Base-by-base conservation (phyloP, 1,140 invertebrate genomes). In the Penaeus chinensis region DNA sequence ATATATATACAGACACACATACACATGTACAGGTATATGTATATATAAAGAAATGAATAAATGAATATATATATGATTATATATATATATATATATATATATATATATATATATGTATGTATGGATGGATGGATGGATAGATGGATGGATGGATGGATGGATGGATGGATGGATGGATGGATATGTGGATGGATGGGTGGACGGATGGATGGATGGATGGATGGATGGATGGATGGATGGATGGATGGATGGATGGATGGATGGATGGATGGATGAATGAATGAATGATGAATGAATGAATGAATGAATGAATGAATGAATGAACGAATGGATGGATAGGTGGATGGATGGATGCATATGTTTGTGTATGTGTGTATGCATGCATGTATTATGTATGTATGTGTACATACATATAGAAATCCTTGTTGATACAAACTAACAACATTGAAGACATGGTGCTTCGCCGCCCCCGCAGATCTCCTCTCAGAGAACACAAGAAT, bases 401-500 rank as follows among this genome's bases (percentile, higher is more conserved):
- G 32, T 20, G 18, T 71, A 71, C 32, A 71, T 13, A 71, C 32
- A 71, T 71, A 71, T 19, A 71, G n/a, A 71, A 24, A 22, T 71
- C 1, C 66, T 24, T 71, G 10, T 54, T 54, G 54, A 54, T 54
- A 54, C 54, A 54, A 54, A 54, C 54, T 54, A 54, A 54, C 54
- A 54, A 54, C 11, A 54, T 8, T 54, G 54, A 54, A 54, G 32
- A 71, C 66, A 32, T 71, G 71, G 42, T 74, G 71, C 42, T 27
- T 37, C 27, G 42, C 42, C 71, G 63, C 81, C 81, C 81, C 81
- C 69, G 81, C 42, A 65, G 81, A 20, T 20, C 81, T 65, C 63
- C 32, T 65, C 63, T n/a, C 3, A 61, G 60, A 22, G 22, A n/a
- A 81, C 16, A 81, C n/a, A 63, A 62, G 60, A 62, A n/a, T 22